Base-by-base conservation (phyloP, 2,113 vertebrate genomes). In the Cyprinodon variegatus region DNA sequence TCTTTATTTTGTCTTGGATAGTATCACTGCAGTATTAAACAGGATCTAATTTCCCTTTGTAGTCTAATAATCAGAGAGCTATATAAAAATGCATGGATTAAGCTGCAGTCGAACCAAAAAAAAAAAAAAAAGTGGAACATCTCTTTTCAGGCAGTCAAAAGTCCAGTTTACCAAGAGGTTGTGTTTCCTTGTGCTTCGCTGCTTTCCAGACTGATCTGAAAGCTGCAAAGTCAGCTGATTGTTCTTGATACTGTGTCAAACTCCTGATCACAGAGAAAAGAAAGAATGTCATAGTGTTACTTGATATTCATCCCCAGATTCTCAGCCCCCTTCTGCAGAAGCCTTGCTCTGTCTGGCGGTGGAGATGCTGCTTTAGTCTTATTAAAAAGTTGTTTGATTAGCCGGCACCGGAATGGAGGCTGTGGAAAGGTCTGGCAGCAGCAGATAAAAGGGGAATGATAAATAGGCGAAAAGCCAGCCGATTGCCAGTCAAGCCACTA, bases 381-480 rank as follows among this genome's bases (percentile, higher is more conserved):
- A 95, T 95, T 96, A 95, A 94, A 95, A 95, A 94, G 90, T 96
- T 96, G 94, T 97, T 96, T 97, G 95, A 96, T 92, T 93, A 95
- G 94, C 78, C 85, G 90, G 89, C 91, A 89, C 91, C 93, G 89
- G 91, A 91, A 94, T 94, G 93, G 86, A 92, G 94, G 95, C 95
- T 94, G 93, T 94, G 90, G 79, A n/a, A 83, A 15, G 81, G 95
- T 90, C 95, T 99, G 98, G 93, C 94, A 73, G 84, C 89, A 77
- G 92, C 91, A 97, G 97, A 99, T 99, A 98, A 98, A 96, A 93
- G 93, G 84, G 62, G 85, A 84, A 87, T 91, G 94, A 95, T 91
- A 95, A 96, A 93, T 86, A 89, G 78, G 82, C 85, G 75, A 94
- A 94, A 92, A 92, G 91, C 48, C 83, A 75, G 73, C 90, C 92